Evolutionary conservation across 2,797 vertebrate genomes (phyloP).

Genomic region (Eurystomus glaucurus): DNA sequence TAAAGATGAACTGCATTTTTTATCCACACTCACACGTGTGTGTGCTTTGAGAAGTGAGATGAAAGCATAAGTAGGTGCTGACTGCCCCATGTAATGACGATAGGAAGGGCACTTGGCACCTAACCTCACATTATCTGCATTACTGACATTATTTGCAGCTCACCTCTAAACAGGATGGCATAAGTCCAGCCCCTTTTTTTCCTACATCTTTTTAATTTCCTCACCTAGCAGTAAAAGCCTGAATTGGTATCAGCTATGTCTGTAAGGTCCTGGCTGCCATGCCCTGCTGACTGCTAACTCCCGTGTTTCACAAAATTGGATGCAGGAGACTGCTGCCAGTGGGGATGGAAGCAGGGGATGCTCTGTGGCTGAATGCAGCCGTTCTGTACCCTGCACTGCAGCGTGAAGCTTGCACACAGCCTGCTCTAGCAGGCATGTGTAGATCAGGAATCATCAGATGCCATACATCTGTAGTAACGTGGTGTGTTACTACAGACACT

Average conservation of each 20-base stretch:
- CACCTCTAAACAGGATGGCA: background rate
- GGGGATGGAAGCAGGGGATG: background rate
- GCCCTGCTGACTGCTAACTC: background rate
- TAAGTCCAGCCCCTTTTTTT: background rate
- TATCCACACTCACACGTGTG: rapidly evolving
- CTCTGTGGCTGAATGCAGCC: background rate
- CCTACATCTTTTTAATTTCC: background rate
- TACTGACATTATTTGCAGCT: background rate
- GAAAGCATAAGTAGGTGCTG: background rate
- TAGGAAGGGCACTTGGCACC: background rate
- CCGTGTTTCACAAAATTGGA: background rate
- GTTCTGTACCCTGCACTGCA: background rate
- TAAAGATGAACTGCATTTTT: slow-evolving; percentile 19
- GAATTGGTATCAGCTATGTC: background rate
- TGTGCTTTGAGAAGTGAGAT: background rate
- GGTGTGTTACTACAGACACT: background rate
- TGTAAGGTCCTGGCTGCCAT: background rate
- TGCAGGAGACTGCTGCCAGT: background rate
- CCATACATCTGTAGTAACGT: background rate
- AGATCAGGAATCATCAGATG: background rate
- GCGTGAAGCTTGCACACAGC: background rate
- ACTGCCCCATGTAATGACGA: background rate
- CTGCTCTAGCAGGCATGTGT: background rate
- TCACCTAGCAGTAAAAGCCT: background rate
- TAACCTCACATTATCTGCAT: background rate